Conservation (phyloP, 2,888 invertebrate species). For the Pharmacophagus antenor region DNA sequence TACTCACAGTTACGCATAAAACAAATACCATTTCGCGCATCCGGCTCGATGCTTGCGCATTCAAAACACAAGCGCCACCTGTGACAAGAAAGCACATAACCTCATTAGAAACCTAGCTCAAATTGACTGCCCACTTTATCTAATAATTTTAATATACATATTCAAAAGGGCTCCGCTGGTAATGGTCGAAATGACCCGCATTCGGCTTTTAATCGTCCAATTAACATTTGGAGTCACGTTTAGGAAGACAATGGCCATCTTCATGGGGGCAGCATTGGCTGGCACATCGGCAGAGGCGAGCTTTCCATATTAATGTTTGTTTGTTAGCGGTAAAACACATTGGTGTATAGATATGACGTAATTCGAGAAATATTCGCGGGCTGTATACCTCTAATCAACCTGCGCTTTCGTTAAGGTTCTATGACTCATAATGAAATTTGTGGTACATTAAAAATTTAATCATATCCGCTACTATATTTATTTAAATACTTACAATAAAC, state of each 20-base stretch:
- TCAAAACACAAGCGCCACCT: constrained; percentile 67
- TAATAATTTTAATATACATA: constrained; percentile 81
- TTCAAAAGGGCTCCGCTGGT: constrained; percentile 76
- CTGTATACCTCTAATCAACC: constrained; percentile 33
- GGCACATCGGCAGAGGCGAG: constrained; percentile 74
- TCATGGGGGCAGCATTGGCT: constrained; percentile 76
- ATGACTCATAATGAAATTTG: not conserved
- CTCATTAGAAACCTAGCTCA: constrained; percentile 79
- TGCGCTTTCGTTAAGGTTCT: constrained; percentile 22
- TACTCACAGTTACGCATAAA: constrained; percentile 63
- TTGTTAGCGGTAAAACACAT: constrained; percentile 80
- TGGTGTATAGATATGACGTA: constrained; percentile 63
- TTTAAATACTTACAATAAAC: no score
- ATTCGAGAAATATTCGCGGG: constrained; percentile 61
- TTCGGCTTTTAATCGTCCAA: constrained; percentile 79
- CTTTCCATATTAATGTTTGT: constrained; percentile 80
- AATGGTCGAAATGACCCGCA: constrained; percentile 80
- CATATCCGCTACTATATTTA: no score
- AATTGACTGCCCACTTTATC: constrained; percentile 68
- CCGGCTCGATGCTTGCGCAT: constrained; percentile 74
- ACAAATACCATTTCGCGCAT: constrained; percentile 76
- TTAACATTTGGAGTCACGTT: constrained; percentile 81
- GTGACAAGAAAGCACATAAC: constrained; percentile 81
- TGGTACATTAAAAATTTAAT: not conserved
- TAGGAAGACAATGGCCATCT: constrained; percentile 79